phyloP scores from a whole-genome alignment of 1,140 invertebrate species.

The Eubasilissa regina region DNA sequence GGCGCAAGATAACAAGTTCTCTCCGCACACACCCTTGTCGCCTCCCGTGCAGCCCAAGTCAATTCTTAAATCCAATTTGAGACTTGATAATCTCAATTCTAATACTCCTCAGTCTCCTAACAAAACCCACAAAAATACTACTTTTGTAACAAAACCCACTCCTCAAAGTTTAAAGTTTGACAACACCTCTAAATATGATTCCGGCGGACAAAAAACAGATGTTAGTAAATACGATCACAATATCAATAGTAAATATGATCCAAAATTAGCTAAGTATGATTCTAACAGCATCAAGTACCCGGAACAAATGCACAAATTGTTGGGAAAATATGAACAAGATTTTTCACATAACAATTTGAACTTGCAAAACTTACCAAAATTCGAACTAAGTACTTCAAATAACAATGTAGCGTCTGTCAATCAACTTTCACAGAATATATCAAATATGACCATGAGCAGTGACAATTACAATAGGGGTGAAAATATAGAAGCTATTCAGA shows the following conservation, averaged over 20 bases:
- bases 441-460: conserved; percentile 51
- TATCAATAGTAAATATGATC: conserved; percentile 55
- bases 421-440: conserved; percentile 52
- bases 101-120: conserved; percentile 66
- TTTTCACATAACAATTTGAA: conserved; percentile 50
- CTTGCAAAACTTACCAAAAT: conserved; percentile 49
- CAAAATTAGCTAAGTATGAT: conserved; percentile 47
- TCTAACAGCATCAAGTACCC: conserved; percentile 47
- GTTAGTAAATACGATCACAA: conserved; percentile 56
- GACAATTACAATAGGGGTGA: conserved; percentile 43
- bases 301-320: conserved; percentile 41
- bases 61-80: conserved; percentile 69
- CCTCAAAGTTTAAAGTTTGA: conserved; percentile 59
- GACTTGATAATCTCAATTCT: conserved; percentile 74
- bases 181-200: conserved; percentile 51
- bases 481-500: conserved; percentile 32
- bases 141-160: conserved; percentile 56
- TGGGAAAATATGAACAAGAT: conserved; percentile 56
- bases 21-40: conserved; percentile 62
- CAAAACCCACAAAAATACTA: conserved; percentile 61
- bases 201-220: conserved; percentile 37
- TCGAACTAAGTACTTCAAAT: conserved; percentile 43
- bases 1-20: conserved; percentile 54
- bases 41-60: conserved; percentile 67
- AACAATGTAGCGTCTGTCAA: conserved; percentile 46